Evolutionary conservation across 2,888 invertebrate species (phyloP), one percentile per base, ranked within the genome.

Genomic region (Glyphotaelius pellucidus): DNA sequence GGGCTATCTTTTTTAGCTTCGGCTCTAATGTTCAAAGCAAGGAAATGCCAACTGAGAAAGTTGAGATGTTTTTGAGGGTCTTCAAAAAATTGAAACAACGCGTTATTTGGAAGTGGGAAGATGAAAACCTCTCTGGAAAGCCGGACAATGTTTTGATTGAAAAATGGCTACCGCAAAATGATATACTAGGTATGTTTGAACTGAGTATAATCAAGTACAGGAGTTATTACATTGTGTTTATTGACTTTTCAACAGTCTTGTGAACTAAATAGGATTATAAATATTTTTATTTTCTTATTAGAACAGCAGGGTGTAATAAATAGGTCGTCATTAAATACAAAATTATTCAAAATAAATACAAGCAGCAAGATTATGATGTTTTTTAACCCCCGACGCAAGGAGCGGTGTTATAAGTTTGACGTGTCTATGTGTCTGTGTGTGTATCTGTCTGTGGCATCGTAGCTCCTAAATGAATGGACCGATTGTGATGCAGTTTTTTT

Each of bases 121-220:
- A 95, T 84, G 95, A 95, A 47, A 94, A 94, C 4, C 94, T 95
- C 7, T 95, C 95, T 0, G 95, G 95, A 19, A 94, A 95, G 91
- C 95, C 96, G 0, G 90, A 94, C 0, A 96, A 96, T 93, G 95
- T 97, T 0, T 94, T 95, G 85, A 94, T 95, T 9, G 94, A 94
- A 89, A 95, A 96, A 91, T 97, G 97, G 97, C 94, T 97, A 38
- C 97, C 97, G 0, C 97, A 97, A 93, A 95, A 95, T 92, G 96
- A 96, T 92, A 95, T 96, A 30, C 94, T 97, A 42, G 95, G 94
- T 94, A 92, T 83, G 67, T 25, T 25, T 67, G 19, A 19, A 25
- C 19, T 67, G 67, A 67, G 19, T n/a, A 25, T 67, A n/a, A 14
- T 47, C 0, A 47, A 14, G 15, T 15, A 47, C 3, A 14, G 12